phyloP scores from a whole-genome alignment of 2,797 vertebrate species.

The Martes flavigula region DNA sequence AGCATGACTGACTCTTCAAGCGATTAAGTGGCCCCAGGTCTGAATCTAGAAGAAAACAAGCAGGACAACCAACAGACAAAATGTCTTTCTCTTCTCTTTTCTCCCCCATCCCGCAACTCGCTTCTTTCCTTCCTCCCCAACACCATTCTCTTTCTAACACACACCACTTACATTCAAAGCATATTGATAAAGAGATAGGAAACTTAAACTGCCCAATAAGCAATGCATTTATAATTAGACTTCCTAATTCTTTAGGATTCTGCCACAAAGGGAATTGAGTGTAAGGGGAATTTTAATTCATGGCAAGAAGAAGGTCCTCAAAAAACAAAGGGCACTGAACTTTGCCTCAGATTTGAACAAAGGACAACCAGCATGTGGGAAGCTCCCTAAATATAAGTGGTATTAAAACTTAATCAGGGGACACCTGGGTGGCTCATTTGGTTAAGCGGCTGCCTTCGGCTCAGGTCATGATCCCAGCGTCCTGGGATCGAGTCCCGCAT shows the following conservation, averaged over 20 bases:
- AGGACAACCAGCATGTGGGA: background rate
- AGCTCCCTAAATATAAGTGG: background rate
- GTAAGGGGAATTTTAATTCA: slow-evolving; percentile 5
- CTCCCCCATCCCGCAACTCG: background rate
- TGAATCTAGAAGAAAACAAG: background rate
- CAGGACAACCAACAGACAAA: background rate
- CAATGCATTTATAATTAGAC: background rate
- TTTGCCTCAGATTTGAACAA: background rate
- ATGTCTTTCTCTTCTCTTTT: background rate
- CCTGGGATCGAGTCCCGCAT: no score
- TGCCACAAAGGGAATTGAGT: background rate
- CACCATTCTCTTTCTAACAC: background rate
- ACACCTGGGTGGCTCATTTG: no score
- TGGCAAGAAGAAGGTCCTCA: background rate
- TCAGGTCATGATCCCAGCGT: no score
- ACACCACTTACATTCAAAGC: background rate
- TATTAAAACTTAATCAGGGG: no score
- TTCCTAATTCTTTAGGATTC: slow-evolving; percentile 10
- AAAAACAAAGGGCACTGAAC: slow-evolving; percentile 11
- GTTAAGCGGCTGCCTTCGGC: no score
- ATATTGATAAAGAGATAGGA: background rate
- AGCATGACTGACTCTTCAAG: background rate
- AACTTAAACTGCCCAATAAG: background rate
- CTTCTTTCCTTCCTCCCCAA: no score
- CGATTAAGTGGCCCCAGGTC: background rate